phyloP scores from a whole-genome alignment of 2,797 vertebrate species.

The Knipowitschia caucasica region DNA sequence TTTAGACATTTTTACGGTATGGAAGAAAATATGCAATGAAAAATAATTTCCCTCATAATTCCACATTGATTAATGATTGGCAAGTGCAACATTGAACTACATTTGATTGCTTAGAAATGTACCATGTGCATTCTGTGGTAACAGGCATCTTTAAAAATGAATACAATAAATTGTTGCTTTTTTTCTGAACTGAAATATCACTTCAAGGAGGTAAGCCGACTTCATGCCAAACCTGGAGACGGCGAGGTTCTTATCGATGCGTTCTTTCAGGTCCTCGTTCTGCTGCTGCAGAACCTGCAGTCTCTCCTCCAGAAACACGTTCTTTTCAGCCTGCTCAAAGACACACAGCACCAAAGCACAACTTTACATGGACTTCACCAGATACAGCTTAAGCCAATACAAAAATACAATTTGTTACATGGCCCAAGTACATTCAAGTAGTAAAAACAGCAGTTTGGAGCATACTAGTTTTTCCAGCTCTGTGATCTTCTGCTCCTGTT shows the following conservation, averaged over 20 bases:
- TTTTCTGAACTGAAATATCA: neutral
- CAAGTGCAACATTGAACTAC: neutral
- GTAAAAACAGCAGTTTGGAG: conserved; percentile 26
- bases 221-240: conserved; percentile 82
- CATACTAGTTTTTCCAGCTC: conserved; percentile 95
- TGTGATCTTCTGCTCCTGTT: conserved; percentile 92
- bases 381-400: neutral
- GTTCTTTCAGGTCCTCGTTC: conserved; percentile 92
- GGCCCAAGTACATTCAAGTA: neutral
- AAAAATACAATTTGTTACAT: too few species aligned
- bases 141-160: too few species aligned
- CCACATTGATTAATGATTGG: too few species aligned
- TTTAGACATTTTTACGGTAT: neutral
- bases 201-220: neutral
- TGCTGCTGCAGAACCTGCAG: conserved; percentile 93
- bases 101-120: too few species aligned
- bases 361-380: conserved; percentile 66
- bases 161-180: too few species aligned
- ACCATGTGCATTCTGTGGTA: too few species aligned
- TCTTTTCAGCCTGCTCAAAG: conserved; percentile 88
- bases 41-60: too few species aligned
- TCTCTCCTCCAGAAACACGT: conserved; percentile 89
- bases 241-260: conserved; percentile 89
- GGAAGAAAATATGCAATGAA: neutral
- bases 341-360: conserved; percentile 37